Percentiles rank a stretch among this genome's conserved stretches.
phyloP scores from a whole-genome alignment of 1,140 invertebrate genomes.

The Trinorchestia longiramus region DNA sequence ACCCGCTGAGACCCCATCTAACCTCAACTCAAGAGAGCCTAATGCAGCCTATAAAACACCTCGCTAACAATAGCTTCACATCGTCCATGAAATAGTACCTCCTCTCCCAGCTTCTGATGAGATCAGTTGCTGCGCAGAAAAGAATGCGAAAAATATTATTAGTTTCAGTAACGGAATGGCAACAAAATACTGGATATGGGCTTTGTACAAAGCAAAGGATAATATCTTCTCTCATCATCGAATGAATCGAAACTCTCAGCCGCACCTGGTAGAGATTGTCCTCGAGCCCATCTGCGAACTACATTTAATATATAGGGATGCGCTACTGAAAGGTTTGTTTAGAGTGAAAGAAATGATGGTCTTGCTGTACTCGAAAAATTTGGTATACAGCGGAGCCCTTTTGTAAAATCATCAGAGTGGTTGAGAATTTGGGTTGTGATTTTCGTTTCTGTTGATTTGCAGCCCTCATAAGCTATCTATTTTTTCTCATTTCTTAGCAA shows the following conservation, averaged over 20 bases:
- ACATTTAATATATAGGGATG: not conserved
- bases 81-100: slow-evolving; percentile 14
- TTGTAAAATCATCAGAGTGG: not conserved
- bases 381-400: not conserved
- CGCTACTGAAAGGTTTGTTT: not conserved
- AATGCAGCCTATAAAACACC: slow-evolving; percentile 51
- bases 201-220: not conserved
- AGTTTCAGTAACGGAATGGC: not conserved
- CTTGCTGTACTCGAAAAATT: not conserved
- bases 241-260: slow-evolving; percentile 17
- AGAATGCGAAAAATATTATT: not conserved
- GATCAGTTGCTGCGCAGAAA: slow-evolving; percentile 2
- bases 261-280: not conserved
- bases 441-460: no score
- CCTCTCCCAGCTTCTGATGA: slow-evolving; percentile 34
- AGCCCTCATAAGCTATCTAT: no score
- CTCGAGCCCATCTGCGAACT: not conserved
- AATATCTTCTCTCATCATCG: not conserved
- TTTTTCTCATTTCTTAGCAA: no score
- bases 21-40: slow-evolving; percentile 42
- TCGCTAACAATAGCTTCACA: slow-evolving; percentile 47
- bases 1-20: slow-evolving; percentile 52
- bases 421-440: no score
- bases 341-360: not conserved
- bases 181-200: not conserved